A percentile compares a stretch with the other conserved stretches of the same genome.
phyloP scores from a whole-genome alignment of 2,797 vertebrate genomes.

The Petrocephalus schoutedeni region DNA sequence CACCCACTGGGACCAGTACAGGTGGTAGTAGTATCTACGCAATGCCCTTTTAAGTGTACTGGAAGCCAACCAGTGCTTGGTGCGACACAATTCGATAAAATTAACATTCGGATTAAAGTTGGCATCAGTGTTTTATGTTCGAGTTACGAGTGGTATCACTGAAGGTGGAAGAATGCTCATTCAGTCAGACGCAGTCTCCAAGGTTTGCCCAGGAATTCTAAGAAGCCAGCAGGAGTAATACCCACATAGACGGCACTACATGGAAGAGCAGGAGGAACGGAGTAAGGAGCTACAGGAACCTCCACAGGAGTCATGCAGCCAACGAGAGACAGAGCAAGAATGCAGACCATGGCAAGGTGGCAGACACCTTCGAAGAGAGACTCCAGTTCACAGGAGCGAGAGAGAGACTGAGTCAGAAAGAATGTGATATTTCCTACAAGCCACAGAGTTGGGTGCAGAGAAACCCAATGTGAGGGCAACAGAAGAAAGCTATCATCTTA shows the following conservation, averaged over 20 bases:
- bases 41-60: no score
- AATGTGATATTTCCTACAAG: not conserved
- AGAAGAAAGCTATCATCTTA: not conserved
- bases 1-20: not conserved
- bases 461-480: not conserved
- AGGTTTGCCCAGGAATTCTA: not conserved
- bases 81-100: no score
- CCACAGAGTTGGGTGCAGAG: not conserved
- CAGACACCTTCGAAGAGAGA: not conserved
- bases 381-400: not conserved
- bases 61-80: no score
- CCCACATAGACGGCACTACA: not conserved
- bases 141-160: no score
- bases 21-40: not conserved
- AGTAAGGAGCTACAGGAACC: not conserved
- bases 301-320: not conserved
- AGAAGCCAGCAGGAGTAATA: not conserved
- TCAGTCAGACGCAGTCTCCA: no score
- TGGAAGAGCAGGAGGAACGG: not conserved
- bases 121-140: no score
- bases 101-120: no score
- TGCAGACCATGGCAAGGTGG: not conserved
- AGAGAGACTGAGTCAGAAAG: not conserved
- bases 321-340: not conserved
- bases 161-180: no score